phyloP scores from a whole-genome alignment of 2,888 invertebrate species.

The Limnephilus marmoratus region DNA sequence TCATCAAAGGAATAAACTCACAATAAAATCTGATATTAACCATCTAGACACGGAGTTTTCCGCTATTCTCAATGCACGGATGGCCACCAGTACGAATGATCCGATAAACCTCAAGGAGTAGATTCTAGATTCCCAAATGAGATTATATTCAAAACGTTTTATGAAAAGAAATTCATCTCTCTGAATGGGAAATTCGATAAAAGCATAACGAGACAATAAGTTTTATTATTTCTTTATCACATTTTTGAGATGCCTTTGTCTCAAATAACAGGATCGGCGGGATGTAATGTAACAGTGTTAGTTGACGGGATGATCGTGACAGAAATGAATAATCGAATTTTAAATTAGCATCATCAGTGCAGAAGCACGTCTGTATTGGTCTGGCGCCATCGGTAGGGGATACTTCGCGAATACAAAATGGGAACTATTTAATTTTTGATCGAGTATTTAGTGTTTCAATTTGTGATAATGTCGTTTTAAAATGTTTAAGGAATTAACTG shows the following conservation, averaged over 20 bases:
- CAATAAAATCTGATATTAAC: conserved; percentile 66
- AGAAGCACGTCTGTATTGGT: conserved; percentile 46
- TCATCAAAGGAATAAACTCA: conserved; percentile 66
- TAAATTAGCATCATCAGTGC: conserved; percentile 59
- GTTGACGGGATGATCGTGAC: conserved; percentile 40
- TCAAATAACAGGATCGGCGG: conserved; percentile 22
- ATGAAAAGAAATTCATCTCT: conserved; percentile 21
- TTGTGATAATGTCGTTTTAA: background rate
- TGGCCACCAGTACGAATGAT: conserved; percentile 42
- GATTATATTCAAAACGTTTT: conserved; percentile 55
- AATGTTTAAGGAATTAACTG: background rate
- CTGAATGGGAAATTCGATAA: conserved; percentile 29
- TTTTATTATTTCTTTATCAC: conserved; percentile 24
- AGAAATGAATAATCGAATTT: conserved; percentile 57
- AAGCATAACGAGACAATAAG: conserved; percentile 29
- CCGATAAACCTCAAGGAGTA: conserved; percentile 50
- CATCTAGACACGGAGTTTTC: conserved; percentile 55
- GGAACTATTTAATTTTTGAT: conserved; percentile 5
- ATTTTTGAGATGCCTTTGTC: conserved; percentile 1
- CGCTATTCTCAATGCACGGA: conserved; percentile 57
- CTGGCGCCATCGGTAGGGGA: background rate
- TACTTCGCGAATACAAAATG: background rate
- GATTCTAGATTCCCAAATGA: conserved; percentile 44
- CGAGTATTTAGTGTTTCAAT: background rate
- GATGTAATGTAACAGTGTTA: conserved; percentile 21